Percentiles rank a stretch among this genome's conserved stretches.
Evolutionary conservation across 2,888 invertebrate species (phyloP).

Genomic region (Liodrosophila aerea): DNA sequence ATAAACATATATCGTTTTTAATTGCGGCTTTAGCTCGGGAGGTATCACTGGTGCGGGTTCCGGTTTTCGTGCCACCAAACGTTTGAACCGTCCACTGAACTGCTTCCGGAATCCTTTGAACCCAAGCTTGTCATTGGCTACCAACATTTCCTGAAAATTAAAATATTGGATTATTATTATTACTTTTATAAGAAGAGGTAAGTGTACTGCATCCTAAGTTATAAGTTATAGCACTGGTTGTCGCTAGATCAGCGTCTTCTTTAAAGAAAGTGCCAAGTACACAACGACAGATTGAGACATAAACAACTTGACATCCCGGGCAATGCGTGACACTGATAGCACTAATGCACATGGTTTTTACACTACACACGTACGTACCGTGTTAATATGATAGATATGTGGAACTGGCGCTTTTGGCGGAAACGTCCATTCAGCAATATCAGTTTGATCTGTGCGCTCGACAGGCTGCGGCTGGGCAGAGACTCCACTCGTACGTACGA

Average conservation of each 20-base stretch:
- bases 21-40: conserved; percentile 92
- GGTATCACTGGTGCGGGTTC: conserved; percentile 92
- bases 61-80: conserved; percentile 92
- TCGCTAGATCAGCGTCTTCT: too few species aligned
- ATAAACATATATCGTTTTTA: conserved; percentile 94
- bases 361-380: conserved; percentile 87
- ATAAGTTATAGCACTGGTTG: too few species aligned
- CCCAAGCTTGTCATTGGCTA: conserved; percentile 88
- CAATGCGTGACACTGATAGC: too few species aligned
- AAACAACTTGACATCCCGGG: too few species aligned
- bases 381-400: conserved; percentile 87
- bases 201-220: too few species aligned
- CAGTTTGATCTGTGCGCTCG: conserved; percentile 80
- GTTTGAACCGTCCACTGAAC: conserved; percentile 92
- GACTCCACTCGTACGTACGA: conserved; percentile 63
- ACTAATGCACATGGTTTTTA: too few species aligned
- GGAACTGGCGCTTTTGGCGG: conserved; percentile 91
- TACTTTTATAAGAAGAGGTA: too few species aligned
- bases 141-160: conserved; percentile 88
- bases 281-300: too few species aligned
- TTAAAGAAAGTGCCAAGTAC: too few species aligned
- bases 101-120: conserved; percentile 93
- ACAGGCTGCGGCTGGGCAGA: conserved; percentile 19
- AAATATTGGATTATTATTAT: background rate
- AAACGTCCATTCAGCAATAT: conserved; percentile 88